Evolutionary conservation across 2,888 invertebrate species (phyloP), one percentile per base, ranked within the genome.

Genomic region (Tetrapedia diversipes): DNA sequence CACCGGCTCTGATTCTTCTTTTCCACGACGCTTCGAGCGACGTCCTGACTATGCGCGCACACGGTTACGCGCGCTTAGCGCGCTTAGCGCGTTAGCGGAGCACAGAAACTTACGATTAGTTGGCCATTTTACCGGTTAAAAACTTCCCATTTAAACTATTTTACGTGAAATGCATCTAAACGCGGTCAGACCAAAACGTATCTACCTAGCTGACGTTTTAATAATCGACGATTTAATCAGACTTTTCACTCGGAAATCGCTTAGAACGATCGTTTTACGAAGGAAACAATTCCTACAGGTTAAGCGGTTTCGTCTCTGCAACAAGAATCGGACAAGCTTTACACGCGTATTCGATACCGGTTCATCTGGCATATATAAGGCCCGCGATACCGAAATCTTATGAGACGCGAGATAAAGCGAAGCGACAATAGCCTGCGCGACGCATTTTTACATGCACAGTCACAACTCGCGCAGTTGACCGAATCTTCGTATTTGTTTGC

Each of bases 351-450:
- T 68, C 57, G 51, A 71, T 16, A 41, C 41, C 68, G 65, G 68
- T 72, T 80, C 72, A 75, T 65, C 54, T 53, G n/a, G n/a, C 41
- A 37, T 65, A 45, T 29, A 79, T 80, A 79, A 76, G 51, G 71
- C 47, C 53, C 57, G 32, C 60, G 45, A 49, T 47, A 22, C 53
- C 39, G 51, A 64, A 54, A 14, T 67, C 54, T 47, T 57, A 11
- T 24, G 53, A 47, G 60, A 66, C 45, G 45, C 27, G 41, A 32
- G 22, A 32, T 37, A n/a, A 24, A 27, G 60, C 43, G 24, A 8
- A 34, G 59, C 32, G 54, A 32, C 24, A 16, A 19, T 3, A 32
- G 2, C 3, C 32, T 6, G 32, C 32, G 32, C 6, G 6, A 4
- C 32, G 32, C 32, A 32, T n/a, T n/a, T n/a, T n/a, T n/a, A n/a